Conservation (phyloP, 2,888 invertebrate species). For the Mythimna albipuncta region DNA sequence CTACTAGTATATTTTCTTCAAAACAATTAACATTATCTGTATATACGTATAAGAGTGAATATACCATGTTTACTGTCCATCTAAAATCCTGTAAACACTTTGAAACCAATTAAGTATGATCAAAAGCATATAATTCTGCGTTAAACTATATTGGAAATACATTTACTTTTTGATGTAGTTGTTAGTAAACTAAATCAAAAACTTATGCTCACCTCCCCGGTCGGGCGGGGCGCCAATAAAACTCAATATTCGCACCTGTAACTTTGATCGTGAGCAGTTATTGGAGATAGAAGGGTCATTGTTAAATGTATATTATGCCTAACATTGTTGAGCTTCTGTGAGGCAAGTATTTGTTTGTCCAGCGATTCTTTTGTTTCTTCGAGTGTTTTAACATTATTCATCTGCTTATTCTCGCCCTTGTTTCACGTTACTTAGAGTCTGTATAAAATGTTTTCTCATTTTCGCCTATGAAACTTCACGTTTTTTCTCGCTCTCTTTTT, state of each 20-base stretch:
- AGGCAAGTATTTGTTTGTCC: background rate
- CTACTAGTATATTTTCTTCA: background rate
- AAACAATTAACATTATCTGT: background rate
- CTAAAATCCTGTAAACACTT: background rate
- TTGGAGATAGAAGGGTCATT: constrained; percentile 22
- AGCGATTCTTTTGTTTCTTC: background rate
- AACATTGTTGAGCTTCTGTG: constrained; percentile 15
- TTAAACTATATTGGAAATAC: constrained; percentile 37
- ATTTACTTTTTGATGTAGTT: constrained; percentile 53
- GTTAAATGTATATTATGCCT: constrained; percentile 20
- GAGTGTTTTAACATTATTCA: background rate
- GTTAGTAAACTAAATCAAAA: constrained; percentile 65
- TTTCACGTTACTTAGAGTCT: background rate
- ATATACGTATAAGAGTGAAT: too few species aligned
- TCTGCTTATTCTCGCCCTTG: too few species aligned
- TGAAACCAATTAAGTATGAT: background rate
- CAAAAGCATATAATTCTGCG: background rate
- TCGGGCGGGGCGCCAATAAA: constrained; percentile 61
- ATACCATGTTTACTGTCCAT: background rate
- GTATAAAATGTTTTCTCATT: background rate
- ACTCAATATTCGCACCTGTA: constrained; percentile 65
- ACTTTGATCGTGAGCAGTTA: constrained; percentile 39
- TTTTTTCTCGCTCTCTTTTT: background rate
- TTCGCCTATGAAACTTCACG: background rate
- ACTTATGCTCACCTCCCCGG: constrained; percentile 49